Percentiles rank a stretch among this genome's conserved stretches.
Evolutionary conservation across 1,140 invertebrate species (phyloP).

Genomic region (Cotesia chilonis): DNA sequence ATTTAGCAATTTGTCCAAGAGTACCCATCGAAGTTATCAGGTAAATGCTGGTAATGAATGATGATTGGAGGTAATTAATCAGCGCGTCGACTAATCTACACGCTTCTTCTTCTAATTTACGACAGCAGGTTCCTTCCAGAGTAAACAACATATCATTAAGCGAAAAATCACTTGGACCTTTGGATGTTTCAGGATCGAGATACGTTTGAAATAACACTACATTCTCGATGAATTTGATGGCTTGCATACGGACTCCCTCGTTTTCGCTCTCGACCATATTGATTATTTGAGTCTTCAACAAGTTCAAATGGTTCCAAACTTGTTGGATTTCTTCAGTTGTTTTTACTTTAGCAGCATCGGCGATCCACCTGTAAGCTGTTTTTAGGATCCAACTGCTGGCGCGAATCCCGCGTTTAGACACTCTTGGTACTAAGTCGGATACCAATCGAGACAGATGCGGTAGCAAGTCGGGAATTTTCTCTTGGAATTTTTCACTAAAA

Average conservation of each 20-base stretch:
- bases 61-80: slow-evolving; percentile 92
- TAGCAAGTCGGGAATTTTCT: slow-evolving; percentile 83
- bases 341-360: slow-evolving; percentile 72
- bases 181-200: slow-evolving; percentile 75
- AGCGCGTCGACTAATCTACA: slow-evolving; percentile 87
- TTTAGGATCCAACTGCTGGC: slow-evolving; percentile 87
- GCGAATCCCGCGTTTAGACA: slow-evolving; percentile 93
- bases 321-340: slow-evolving; percentile 77
- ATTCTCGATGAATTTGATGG: slow-evolving; percentile 95
- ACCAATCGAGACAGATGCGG: slow-evolving; percentile 81
- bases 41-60: slow-evolving; percentile 95
- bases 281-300: slow-evolving; percentile 86
- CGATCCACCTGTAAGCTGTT: slow-evolving; percentile 85
- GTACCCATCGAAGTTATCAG: slow-evolving; percentile 95
- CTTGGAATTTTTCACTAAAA: slow-evolving; percentile 84
- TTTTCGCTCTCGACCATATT: slow-evolving; percentile 96
- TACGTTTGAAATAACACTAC: slow-evolving; percentile 91
- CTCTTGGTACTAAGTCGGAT: slow-evolving; percentile 80
- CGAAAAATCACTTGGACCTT: slow-evolving; percentile 80
- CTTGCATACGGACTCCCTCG: slow-evolving; percentile 94
- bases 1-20: slow-evolving; percentile 87
- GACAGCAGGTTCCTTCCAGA: slow-evolving; percentile 82
- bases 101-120: slow-evolving; percentile 94
- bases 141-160: slow-evolving; percentile 85
- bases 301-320: slow-evolving; percentile 84